These are phyloP conservation scores for Belonocnema kinseyi DNA, from an alignment of 1,140 invertebrate species.

Conservation along the genomic window DNA sequence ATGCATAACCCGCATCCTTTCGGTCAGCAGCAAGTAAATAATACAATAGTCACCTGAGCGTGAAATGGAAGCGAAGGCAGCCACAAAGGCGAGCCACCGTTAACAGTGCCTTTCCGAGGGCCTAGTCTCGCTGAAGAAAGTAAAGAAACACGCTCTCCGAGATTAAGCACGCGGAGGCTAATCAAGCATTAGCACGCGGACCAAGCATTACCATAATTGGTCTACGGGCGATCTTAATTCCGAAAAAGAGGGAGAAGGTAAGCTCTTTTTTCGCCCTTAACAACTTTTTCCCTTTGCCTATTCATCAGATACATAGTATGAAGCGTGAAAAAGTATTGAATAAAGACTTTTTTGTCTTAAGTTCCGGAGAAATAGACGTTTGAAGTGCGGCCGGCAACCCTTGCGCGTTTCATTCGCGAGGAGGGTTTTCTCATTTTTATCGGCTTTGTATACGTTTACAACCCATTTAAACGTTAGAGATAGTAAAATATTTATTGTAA, in stretches of 20 bases:
- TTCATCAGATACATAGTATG: not conserved
- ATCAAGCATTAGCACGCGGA: not conserved
- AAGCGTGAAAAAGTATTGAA: not conserved
- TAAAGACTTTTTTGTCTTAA: not conserved
- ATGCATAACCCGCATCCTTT: conserved; percentile 50
- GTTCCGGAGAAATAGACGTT: not conserved
- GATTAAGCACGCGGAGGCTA: conserved; percentile 11
- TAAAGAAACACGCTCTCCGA: conserved; percentile 7
- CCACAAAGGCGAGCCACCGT: conserved; percentile 45
- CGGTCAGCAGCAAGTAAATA: conserved; percentile 51
- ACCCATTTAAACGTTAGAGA: too few species aligned
- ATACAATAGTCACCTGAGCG: conserved; percentile 52
- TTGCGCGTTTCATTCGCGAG: too few species aligned
- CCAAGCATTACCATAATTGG: not conserved
- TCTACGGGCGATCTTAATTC: not conserved
- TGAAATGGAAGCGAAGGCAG: conserved; percentile 52
- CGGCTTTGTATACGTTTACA: too few species aligned
- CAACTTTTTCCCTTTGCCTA: not conserved
- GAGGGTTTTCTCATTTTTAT: too few species aligned
- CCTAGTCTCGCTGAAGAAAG: conserved; percentile 1
- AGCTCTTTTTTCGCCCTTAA: not conserved
- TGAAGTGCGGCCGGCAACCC: too few species aligned
- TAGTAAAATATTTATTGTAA: too few species aligned
- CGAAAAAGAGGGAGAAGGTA: not conserved
- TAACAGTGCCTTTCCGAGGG: conserved; percentile 7